A percentile compares a stretch with the other conserved stretches of the same genome.
These are phyloP conservation scores for Drosophila sproati DNA, from an alignment of 1,140 invertebrate species.

Conservation along the genomic window DNA sequence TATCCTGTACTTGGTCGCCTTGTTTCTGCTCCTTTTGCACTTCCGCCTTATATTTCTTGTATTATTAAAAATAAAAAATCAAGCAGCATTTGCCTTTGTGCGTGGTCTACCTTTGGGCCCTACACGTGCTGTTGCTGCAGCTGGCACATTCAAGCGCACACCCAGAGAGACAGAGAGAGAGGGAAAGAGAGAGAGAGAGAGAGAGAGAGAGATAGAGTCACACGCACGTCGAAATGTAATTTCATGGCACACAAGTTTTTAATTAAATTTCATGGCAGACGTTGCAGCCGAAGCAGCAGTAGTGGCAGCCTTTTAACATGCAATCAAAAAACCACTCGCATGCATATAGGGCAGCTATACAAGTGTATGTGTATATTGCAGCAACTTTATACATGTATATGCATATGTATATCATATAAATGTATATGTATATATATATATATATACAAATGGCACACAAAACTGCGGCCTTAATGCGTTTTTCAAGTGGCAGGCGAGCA, in stretches of 20 bases:
- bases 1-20: constrained; percentile 29
- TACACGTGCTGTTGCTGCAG: constrained; percentile 34
- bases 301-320: constrained; percentile 74
- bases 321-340: constrained; percentile 82
- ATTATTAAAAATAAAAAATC: constrained; percentile 53
- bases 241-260: constrained; percentile 83
- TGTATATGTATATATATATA: constrained; percentile 34
- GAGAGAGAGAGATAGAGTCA: constrained; percentile 33
- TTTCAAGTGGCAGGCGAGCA: constrained; percentile 74
- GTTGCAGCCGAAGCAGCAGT: constrained; percentile 47
- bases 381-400: constrained; percentile 23
- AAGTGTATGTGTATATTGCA: constrained; percentile 50
- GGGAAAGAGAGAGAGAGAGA: constrained; percentile 38
- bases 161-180: constrained; percentile 7
- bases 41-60: neutral
- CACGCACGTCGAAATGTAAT: constrained; percentile 80
- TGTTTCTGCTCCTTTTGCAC: constrained; percentile 30
- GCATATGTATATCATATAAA: constrained; percentile 12
- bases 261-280: constrained; percentile 82
- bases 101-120: constrained; percentile 57
- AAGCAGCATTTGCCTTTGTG: constrained; percentile 56
- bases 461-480: constrained; percentile 80
- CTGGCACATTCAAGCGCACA: constrained; percentile 28
- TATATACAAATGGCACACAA: constrained; percentile 69
- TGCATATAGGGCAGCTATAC: constrained; percentile 75